Conservation (phyloP, 2,113 vertebrate species). For the Excalfactoria chinensis region DNA sequence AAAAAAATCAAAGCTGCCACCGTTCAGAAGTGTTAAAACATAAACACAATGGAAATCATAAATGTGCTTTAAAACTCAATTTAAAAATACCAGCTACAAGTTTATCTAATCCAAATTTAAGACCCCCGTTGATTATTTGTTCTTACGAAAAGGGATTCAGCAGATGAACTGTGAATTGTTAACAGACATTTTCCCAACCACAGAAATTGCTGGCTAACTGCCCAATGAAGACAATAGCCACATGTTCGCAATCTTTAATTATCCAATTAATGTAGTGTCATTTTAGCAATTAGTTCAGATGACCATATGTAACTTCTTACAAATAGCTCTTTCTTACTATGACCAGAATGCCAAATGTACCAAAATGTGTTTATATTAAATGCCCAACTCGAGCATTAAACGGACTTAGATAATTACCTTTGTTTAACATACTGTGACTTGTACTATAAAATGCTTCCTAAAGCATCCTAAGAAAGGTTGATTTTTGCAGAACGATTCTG, state of each 20-base stretch:
- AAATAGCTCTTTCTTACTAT: slow-evolving; percentile 63
- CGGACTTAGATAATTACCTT: neutral
- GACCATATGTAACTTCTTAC: slow-evolving; percentile 77
- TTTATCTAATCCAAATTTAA: slow-evolving; percentile 69
- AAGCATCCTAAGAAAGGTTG: neutral
- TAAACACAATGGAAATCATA: slow-evolving; percentile 49
- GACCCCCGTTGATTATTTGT: slow-evolving; percentile 56
- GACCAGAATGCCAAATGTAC: slow-evolving; percentile 68
- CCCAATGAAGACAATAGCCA: slow-evolving; percentile 81
- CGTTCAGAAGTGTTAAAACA: slow-evolving; percentile 71
- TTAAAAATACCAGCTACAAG: slow-evolving; percentile 64
- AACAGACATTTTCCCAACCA: slow-evolving; percentile 67
- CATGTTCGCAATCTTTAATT: slow-evolving; percentile 81
- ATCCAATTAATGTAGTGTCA: slow-evolving; percentile 82
- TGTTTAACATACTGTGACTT: neutral
- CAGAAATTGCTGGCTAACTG: slow-evolving; percentile 75
- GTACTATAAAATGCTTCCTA: neutral
- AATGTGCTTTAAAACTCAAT: slow-evolving; percentile 72
- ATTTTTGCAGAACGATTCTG: neutral
- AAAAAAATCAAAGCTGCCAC: slow-evolving; percentile 39
- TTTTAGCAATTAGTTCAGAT: slow-evolving; percentile 83
- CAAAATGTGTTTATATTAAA: neutral
- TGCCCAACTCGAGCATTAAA: neutral
- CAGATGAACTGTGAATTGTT: slow-evolving; percentile 74
- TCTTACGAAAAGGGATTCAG: slow-evolving; percentile 54